Conservation (phyloP, 1,140 invertebrate species). For the Trachelipus rathkii region DNA sequence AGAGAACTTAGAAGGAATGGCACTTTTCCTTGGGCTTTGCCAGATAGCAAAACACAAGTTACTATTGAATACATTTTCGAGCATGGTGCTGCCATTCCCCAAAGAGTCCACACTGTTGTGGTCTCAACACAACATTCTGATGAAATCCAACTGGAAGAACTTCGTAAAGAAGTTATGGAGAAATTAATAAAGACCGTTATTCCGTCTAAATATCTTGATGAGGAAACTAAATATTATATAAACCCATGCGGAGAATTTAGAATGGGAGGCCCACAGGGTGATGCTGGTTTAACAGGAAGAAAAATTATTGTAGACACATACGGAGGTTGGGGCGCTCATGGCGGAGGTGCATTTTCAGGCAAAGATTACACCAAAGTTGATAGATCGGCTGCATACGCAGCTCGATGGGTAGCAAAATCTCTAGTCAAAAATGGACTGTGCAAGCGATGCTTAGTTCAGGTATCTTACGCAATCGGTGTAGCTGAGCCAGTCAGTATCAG, state of each 20-base stretch:
- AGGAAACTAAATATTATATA: slow-evolving; percentile 87
- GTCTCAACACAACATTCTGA: slow-evolving; percentile 95
- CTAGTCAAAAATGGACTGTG: slow-evolving; percentile 60
- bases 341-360: slow-evolving; percentile 91
- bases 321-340: slow-evolving; percentile 95
- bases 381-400: slow-evolving; percentile 91
- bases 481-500: slow-evolving; percentile 93
- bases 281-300: slow-evolving; percentile 90
- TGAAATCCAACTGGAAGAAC: slow-evolving; percentile 77
- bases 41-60: slow-evolving; percentile 97
- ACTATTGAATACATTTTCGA: slow-evolving; percentile 45
- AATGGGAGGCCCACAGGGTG: slow-evolving; percentile 89
- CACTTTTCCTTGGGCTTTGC: slow-evolving; percentile 92
- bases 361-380: slow-evolving; percentile 98
- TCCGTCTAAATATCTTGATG: slow-evolving; percentile 86
- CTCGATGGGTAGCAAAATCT: slow-evolving; percentile 79
- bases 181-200: slow-evolving; percentile 85
- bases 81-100: slow-evolving; percentile 81
- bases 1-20: slow-evolving; percentile 81
- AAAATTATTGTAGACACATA: slow-evolving; percentile 99
- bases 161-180: slow-evolving; percentile 80
- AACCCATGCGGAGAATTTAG: slow-evolving; percentile 96
- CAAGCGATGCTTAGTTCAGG: slow-evolving; percentile 63
- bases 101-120: slow-evolving; percentile 93
- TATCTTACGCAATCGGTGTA: slow-evolving; percentile 94